Percentiles rank a stretch among this genome's conserved stretches.
phyloP scores from a whole-genome alignment of 2,888 invertebrate species.

The Cheilosia pagana region DNA sequence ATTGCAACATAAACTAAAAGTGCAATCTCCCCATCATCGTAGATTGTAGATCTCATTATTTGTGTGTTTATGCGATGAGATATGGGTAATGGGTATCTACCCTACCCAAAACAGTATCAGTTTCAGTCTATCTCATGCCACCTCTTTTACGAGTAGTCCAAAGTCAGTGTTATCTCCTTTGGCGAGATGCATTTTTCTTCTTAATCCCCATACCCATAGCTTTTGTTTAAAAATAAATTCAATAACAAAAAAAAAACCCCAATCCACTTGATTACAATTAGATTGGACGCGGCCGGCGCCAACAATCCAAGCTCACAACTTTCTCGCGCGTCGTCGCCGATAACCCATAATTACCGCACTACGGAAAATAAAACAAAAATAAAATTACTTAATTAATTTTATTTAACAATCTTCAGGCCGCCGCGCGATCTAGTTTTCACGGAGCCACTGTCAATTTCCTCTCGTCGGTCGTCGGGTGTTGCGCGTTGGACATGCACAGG shows the following conservation, averaged over 20 bases:
- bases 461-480: background rate
- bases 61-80: conserved; percentile 35
- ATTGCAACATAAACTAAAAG: background rate
- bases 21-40: background rate
- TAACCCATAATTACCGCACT: conserved; percentile 63
- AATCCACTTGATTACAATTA: conserved; percentile 55
- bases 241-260: conserved; percentile 10
- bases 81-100: background rate
- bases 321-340: conserved; percentile 50
- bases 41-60: conserved; percentile 10
- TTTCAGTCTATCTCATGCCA: background rate
- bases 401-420: conserved; percentile 61
- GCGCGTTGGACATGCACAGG: background rate
- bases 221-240: background rate
- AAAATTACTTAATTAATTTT: conserved; percentile 72
- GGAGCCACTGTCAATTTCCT: conserved; percentile 54
- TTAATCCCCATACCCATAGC: background rate
- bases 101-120: conserved; percentile 22
- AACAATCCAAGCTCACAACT: conserved; percentile 57
- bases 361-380: conserved; percentile 40
- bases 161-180: conserved; percentile 29
- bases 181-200: conserved; percentile 15
- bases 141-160: conserved; percentile 8
- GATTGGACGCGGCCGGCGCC: conserved; percentile 53
- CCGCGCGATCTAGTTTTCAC: conserved; percentile 57